Evolutionary conservation across 2,113 vertebrate genomes (phyloP), one percentile per base, ranked within the genome.

Genomic region (Reinhardtius hippoglossoides): DNA sequence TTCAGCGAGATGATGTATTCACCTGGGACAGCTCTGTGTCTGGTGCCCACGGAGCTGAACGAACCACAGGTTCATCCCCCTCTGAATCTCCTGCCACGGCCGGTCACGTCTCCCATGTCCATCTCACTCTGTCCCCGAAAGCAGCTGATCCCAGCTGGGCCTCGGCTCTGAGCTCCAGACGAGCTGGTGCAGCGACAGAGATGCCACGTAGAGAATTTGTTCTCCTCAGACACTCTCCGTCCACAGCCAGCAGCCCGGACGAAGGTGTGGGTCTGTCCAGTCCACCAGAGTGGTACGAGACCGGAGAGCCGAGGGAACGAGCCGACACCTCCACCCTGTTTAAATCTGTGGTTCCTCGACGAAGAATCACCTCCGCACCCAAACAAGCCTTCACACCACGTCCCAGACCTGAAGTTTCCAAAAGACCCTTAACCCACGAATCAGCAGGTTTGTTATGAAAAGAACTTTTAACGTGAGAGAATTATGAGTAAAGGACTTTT

Each of bases 71-170:
- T 0, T 31, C 85, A 9, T 21, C 40, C 3, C 3, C 55, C 12
- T 89, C 80, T 12, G 44, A 64, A 6, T 23, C 78, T 15, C 71
- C 23, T 1, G 0, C 31, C 42, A 50, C 20, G 14, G 56, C 80
- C 0, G 68, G 66, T n/a, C 84, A 87, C 12, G 60, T 96, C 42
- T 96, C 96, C 8, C 92, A 92, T 55, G 83, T 96, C 81, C 96
- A 86, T 50, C 89, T 96, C 74, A 95, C 91, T 16, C 92, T 96
- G 37, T 93, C 93, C 62, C 92, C 95, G 4, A 95, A 94, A 88
- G 18, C 76, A 12, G 12, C 50, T 0, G 40, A 76, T 58, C 68
- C 20, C 4, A 64, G 52, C 48, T 3, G 2, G 12, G 1, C 71
- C 15, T 3, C 2, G 18, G n/a, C 16, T 20, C 55, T 12, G 56